These are phyloP conservation scores for Galerucella pusilla DNA, from an alignment of 2,888 invertebrate genomes.

Conservation along the genomic window DNA sequence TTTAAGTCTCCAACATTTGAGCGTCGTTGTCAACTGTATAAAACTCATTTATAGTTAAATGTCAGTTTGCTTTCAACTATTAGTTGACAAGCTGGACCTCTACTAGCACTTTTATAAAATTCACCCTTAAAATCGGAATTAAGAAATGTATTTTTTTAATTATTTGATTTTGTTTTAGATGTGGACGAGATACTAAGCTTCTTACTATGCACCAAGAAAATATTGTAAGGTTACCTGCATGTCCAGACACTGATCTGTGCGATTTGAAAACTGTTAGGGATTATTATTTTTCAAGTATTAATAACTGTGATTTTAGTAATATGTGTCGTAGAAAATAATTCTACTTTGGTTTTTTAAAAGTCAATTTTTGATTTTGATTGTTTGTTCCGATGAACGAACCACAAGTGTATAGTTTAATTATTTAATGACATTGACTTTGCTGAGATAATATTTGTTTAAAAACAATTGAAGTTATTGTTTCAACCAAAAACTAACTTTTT, in stretches of 20 bases:
- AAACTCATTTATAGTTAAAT: too few species aligned
- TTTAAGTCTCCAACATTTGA: too few species aligned
- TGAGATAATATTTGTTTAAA: neutral
- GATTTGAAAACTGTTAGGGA: conserved; percentile 70
- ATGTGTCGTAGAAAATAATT: conserved; percentile 67
- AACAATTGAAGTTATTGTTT: neutral
- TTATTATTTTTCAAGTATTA: conserved; percentile 70
- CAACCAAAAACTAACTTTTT: too few species aligned
- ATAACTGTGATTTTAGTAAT: conserved; percentile 74
- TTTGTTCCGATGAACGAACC: neutral
- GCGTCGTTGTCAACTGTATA: too few species aligned
- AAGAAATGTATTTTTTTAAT: conserved; percentile 4
- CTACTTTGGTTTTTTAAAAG: neutral
- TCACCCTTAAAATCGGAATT: neutral
- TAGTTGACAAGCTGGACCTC: too few species aligned
- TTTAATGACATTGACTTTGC: neutral
- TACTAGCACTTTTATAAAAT: too few species aligned
- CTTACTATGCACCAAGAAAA: conserved; percentile 82
- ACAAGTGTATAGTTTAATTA: neutral
- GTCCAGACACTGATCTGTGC: conserved; percentile 74
- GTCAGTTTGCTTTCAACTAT: too few species aligned
- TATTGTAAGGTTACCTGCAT: conserved; percentile 75
- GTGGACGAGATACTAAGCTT: conserved; percentile 66
- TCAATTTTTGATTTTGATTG: neutral
- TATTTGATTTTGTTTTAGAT: conserved; percentile 52